Percentiles rank a stretch among this genome's conserved stretches.
phyloP scores from a whole-genome alignment of 1,140 invertebrate genomes.

The Drosophila simulans region DNA sequence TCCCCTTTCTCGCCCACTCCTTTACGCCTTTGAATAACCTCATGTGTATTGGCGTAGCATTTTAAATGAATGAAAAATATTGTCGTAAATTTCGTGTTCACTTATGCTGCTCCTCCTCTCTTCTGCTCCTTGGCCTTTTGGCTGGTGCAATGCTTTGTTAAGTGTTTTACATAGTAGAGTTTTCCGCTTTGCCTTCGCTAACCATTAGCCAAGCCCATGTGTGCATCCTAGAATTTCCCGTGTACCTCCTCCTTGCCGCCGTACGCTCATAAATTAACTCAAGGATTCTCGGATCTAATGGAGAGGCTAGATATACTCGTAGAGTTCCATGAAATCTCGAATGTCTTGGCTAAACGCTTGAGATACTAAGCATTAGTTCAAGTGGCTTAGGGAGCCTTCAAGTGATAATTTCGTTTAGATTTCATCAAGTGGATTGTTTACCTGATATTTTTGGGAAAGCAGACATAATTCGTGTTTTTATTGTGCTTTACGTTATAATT shows the following conservation, averaged over 20 bases:
- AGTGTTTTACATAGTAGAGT: constrained; percentile 65
- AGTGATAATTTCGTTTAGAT: constrained; percentile 14
- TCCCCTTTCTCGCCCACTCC: neutral
- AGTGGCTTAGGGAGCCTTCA: constrained; percentile 1
- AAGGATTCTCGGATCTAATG: constrained; percentile 18
- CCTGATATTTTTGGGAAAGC: neutral
- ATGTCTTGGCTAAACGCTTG: constrained; percentile 13
- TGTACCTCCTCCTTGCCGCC: constrained; percentile 6
- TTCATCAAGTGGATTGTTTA: constrained; percentile 28
- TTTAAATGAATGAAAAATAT: constrained; percentile 83
- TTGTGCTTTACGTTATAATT: neutral
- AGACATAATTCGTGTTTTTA: neutral
- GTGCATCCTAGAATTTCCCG: constrained; percentile 17
- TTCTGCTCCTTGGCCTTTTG: constrained; percentile 6
- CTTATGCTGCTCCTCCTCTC: constrained; percentile 29
- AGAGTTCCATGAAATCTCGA: constrained; percentile 14
- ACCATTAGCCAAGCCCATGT: constrained; percentile 22
- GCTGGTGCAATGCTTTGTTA: constrained; percentile 73
- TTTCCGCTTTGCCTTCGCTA: constrained; percentile 24
- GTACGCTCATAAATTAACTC: constrained; percentile 53
- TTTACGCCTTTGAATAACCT: constrained; percentile 1
- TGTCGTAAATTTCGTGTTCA: constrained; percentile 73
- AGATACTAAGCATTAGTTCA: constrained; percentile 18
- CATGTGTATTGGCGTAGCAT: constrained; percentile 72
- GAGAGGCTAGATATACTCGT: constrained; percentile 10